Percentiles rank a stretch among this genome's conserved stretches.
Evolutionary conservation across 92 coral and sea anemone genomes (phyloP).

Genomic region (Heliopora coerulea): DNA sequence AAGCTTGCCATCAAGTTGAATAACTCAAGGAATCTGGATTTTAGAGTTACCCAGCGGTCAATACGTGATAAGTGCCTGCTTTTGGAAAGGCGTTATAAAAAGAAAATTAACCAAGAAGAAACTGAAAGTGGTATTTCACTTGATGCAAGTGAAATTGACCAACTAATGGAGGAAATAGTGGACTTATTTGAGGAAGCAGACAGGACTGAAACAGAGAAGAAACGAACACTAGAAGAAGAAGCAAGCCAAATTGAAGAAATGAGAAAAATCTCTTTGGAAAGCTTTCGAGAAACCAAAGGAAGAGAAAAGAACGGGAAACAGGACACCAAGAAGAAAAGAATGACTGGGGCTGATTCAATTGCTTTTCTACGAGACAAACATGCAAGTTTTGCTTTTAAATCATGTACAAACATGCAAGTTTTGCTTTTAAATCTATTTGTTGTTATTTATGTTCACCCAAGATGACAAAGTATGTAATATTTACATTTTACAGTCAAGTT

Average conservation of each 20-base stretch:
- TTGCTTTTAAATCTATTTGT: no score
- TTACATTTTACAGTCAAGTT: no score
- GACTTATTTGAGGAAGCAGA: slow-evolving; percentile 47
- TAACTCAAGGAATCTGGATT: neutral
- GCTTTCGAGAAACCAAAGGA: slow-evolving; percentile 17
- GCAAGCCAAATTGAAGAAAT: slow-evolving; percentile 30
- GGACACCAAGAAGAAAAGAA: slow-evolving; percentile 33
- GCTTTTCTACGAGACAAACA: slow-evolving; percentile 54
- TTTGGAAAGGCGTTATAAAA: slow-evolving; percentile 49
- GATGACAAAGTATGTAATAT: no score
- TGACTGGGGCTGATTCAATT: slow-evolving; percentile 50
- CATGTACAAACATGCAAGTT: no score
- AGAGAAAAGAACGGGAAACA: slow-evolving; percentile 14
- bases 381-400: no score
- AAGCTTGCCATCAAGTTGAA: slow-evolving; percentile 18
- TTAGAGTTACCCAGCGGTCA: slow-evolving; percentile 42
- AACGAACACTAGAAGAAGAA: slow-evolving; percentile 26
- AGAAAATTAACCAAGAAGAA: slow-evolving; percentile 49
- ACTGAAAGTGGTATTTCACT: slow-evolving; percentile 49
- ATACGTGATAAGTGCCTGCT: slow-evolving; percentile 42
- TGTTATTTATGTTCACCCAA: no score
- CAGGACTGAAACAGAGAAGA: slow-evolving; percentile 9
- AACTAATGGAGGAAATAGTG: slow-evolving; percentile 51
- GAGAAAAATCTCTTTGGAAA: slow-evolving; percentile 6
- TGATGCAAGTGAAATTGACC: slow-evolving; percentile 53